Evolutionary conservation across 2,888 invertebrate genomes (phyloP), one percentile per base, ranked within the genome.

Genomic region (Hypomecis punctinalis): DNA sequence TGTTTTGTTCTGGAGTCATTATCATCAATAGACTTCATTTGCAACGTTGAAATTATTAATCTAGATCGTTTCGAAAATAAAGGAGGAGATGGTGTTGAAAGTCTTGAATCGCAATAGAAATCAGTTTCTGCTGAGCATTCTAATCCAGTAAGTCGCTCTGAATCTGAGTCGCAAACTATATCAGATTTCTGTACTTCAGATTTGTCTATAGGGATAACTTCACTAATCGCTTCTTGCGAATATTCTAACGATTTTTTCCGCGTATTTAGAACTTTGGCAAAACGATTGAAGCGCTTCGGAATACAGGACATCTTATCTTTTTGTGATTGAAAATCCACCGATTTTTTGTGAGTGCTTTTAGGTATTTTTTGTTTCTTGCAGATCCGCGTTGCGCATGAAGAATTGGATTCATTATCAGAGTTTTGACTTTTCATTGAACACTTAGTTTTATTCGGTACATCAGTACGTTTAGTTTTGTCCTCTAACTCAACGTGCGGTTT

Each of bases 321-420:
- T 23, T 55, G 45, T 13, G 46, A 11, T 55, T 37, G n/a, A 37
- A 46, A 37, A 13, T 55, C 37, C 37, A 55, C 54, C 11, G 43
- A 7, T 37, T 55, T 55, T 13, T 39, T 56, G 13, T 46, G 47
- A 7, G 39, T n/a, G 8, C 39, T 5, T 56, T 35, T 43, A 5
- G 35, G 6, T 43, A n/a, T 13, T 3, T 6, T 42, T 7, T 13
- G 46, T 46, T 55, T 37, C 23, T 23, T 37, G 23, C 47, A 37
- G 7, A 9, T 47, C 47, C 33, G 37, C 5, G 23, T 56, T 37
- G 33, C 23, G 23, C 23, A 36, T 33, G 9, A 37, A 6, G 13
- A 10, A 1, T 46, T 37, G 1, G 10, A 39, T 46, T 46, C 37
- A 4, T 13, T 10, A 40, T n/a, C n/a, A 46, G 23, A 37, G 46